Percentiles rank a stretch among this genome's conserved stretches.
Evolutionary conservation across 2,113 vertebrate species (phyloP).

Genomic region (Opisthocomus hoazin): DNA sequence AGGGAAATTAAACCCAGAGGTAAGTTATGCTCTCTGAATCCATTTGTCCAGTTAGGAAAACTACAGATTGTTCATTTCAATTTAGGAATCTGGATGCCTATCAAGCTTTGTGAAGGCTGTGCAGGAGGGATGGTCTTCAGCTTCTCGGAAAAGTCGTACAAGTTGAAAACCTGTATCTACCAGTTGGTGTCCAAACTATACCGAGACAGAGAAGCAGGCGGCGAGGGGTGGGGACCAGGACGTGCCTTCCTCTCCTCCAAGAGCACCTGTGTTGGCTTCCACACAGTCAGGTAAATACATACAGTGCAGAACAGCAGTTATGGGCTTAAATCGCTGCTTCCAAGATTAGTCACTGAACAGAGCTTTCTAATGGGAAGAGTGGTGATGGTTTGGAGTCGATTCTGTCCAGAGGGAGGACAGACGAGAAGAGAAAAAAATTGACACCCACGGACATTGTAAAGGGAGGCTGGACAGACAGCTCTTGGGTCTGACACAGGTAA

Average conservation of each 20-base stretch:
- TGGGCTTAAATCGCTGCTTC: background rate
- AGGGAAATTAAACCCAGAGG: background rate
- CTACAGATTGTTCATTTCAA: background rate
- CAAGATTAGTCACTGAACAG: background rate
- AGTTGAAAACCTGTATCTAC: background rate
- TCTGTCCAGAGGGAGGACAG: background rate
- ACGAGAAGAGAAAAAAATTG: background rate
- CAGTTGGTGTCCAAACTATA: background rate
- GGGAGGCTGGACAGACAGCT: background rate
- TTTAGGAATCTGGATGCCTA: background rate
- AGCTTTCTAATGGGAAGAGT: background rate
- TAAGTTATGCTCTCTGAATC: background rate
- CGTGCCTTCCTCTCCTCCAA: background rate
- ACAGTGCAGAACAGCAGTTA: background rate
- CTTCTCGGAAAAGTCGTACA: background rate
- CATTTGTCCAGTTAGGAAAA: background rate
- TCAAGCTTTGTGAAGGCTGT: background rate
- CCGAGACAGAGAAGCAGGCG: background rate
- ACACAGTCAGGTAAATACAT: background rate
- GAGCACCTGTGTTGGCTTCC: background rate
- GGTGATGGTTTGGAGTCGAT: background rate
- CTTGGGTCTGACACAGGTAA: background rate
- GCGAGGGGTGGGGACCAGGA: background rate
- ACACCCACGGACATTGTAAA: background rate
- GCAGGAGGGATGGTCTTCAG: background rate